Evolutionary conservation across 2,797 vertebrate genomes (phyloP).

Genomic region (Eulemur mongoz): DNA sequence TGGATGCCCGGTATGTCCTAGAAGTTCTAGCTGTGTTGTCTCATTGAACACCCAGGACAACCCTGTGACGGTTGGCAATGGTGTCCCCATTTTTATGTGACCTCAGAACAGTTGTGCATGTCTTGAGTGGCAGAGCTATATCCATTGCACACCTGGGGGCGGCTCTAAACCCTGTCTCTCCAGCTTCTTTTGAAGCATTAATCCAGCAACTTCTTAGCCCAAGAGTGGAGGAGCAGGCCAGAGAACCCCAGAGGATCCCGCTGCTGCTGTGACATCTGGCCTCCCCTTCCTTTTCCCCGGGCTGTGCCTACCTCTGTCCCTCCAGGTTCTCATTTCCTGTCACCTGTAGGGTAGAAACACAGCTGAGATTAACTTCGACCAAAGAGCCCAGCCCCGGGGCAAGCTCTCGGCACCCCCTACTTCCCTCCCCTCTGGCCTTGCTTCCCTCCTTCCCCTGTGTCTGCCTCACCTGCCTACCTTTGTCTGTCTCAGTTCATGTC

Average conservation of each 20-base stretch:
- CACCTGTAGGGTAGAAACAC: background rate
- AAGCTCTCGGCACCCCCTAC: background rate
- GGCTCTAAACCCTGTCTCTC: background rate
- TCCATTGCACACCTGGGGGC: background rate
- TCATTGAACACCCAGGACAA: background rate
- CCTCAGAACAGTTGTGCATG: background rate
- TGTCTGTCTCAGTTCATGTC: background rate
- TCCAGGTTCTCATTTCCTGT: background rate
- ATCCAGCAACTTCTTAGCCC: background rate
- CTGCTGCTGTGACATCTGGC: background rate
- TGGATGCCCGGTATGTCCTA: background rate
- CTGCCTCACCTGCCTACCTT: background rate
- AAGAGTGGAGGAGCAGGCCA: background rate
- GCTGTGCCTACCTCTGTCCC: background rate
- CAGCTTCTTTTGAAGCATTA: background rate
- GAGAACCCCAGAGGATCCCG: background rate
- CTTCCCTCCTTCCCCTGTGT: background rate
- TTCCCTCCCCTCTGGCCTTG: background rate
- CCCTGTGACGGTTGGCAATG: background rate
- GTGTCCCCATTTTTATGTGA: background rate
- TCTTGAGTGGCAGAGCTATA: background rate
- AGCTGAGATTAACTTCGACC: background rate
- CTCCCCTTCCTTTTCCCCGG: background rate
- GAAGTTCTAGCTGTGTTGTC: background rate
- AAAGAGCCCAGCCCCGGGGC: background rate